phyloP scores from a whole-genome alignment of 2,113 vertebrate genomes.

The Corythoichthys intestinalis region DNA sequence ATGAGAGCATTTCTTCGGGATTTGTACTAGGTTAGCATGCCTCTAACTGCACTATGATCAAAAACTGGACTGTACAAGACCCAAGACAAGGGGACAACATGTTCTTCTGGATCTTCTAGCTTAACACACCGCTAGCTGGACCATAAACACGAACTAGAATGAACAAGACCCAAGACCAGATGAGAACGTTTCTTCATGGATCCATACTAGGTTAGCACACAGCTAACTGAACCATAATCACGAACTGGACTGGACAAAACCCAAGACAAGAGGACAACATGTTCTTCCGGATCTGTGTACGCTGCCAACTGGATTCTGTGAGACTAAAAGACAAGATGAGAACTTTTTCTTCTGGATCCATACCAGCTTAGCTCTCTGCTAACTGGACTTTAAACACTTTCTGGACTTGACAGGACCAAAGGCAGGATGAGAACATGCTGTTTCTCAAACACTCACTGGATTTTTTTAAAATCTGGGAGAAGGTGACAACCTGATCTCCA shows the following conservation, averaged over 20 bases:
- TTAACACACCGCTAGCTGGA: not conserved
- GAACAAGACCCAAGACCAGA: not conserved
- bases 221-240: not conserved
- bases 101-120: not conserved
- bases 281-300: not conserved
- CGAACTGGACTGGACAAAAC: not conserved
- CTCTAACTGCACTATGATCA: not conserved
- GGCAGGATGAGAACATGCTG: not conserved
- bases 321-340: not conserved
- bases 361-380: not conserved
- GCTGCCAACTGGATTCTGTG: not conserved
- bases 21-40: not conserved
- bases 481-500: not conserved
- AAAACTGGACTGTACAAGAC: not conserved
- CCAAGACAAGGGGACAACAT: not conserved
- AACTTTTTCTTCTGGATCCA: not conserved
- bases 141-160: not conserved
- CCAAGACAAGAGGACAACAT: not conserved
- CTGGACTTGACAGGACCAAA: not conserved
- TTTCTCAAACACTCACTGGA: not conserved
- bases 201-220: not conserved
- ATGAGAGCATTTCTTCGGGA: not conserved
- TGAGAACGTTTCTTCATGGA: not conserved
- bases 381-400: not conserved
- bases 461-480: not conserved